phyloP scores from a whole-genome alignment of 2,888 invertebrate genomes.

The Agrotis exclamationis region DNA sequence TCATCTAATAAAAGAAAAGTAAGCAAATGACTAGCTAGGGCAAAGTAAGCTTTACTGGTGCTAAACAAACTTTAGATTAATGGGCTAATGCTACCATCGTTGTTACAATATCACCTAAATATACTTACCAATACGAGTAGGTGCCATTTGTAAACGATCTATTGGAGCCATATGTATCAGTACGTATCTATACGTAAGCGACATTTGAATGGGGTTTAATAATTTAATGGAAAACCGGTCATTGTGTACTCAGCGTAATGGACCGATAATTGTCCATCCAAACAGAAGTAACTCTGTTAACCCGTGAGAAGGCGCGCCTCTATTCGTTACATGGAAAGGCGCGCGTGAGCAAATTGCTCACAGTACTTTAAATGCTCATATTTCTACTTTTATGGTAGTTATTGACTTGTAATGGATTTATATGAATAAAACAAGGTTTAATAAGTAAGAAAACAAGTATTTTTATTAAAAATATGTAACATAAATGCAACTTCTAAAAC shows the following conservation, averaged over 20 bases:
- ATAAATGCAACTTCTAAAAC: too few species aligned
- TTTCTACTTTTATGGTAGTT: too few species aligned
- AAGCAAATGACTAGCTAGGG: not conserved
- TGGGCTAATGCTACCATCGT: conserved; percentile 2
- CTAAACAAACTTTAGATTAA: too few species aligned
- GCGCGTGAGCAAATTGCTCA: too few species aligned
- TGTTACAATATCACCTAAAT: conserved; percentile 26
- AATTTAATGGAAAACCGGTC: conserved; percentile 84
- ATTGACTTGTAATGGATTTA: too few species aligned
- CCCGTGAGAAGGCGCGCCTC: too few species aligned
- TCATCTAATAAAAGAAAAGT: not conserved
- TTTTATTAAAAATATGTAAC: too few species aligned
- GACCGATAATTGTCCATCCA: conserved; percentile 90
- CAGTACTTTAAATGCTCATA: too few species aligned
- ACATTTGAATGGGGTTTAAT: conserved; percentile 82
- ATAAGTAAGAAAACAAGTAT: too few species aligned
- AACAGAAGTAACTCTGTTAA: conserved; percentile 90
- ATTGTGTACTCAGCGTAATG: conserved; percentile 88
- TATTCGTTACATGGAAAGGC: too few species aligned
- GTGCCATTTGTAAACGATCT: conserved; percentile 48
- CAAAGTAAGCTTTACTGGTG: too few species aligned
- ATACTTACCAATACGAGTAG: conserved; percentile 6
- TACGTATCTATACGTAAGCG: conserved; percentile 63
- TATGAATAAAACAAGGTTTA: too few species aligned
- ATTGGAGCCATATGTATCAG: conserved; percentile 66